Evolutionary conservation across 2,888 invertebrate species (phyloP).

Genomic region (Macropis europaea): DNA sequence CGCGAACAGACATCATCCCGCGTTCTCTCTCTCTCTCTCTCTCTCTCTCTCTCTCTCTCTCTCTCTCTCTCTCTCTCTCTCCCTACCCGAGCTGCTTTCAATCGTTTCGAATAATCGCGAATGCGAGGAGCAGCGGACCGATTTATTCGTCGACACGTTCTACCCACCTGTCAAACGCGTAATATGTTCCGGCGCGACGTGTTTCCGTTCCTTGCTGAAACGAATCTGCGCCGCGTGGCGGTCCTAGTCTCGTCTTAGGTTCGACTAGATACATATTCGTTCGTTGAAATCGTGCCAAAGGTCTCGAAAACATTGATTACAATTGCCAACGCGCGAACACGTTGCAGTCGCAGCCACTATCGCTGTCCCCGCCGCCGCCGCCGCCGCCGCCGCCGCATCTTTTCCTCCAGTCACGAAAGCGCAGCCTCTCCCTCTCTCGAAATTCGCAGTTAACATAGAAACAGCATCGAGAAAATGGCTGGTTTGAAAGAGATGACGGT

Average conservation of each 20-base stretch:
- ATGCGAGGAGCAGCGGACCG: too few relatives aligned
- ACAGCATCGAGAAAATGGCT: too few relatives aligned
- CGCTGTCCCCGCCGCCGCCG: too few relatives aligned
- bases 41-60: too few relatives aligned
- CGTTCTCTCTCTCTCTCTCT: too few relatives aligned
- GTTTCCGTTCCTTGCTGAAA: slow-evolving; percentile 32
- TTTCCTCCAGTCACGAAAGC: neutral
- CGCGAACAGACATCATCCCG: neutral
- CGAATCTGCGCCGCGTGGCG: slow-evolving; percentile 37
- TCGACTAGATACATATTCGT: slow-evolving; percentile 33
- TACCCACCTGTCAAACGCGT: slow-evolving; percentile 19
- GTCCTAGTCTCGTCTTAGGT: slow-evolving; percentile 14
- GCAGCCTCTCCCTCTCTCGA: neutral
- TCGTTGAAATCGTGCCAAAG: slow-evolving; percentile 62
- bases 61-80: too few relatives aligned
- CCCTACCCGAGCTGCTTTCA: too few relatives aligned
- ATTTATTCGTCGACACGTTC: too few relatives aligned
- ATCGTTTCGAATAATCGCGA: too few relatives aligned
- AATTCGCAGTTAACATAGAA: too few relatives aligned
- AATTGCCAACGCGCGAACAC: slow-evolving; percentile 5
- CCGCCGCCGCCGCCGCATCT: neutral
- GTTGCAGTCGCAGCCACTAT: neutral
- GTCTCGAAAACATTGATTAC: slow-evolving; percentile 39
- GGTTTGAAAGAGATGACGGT: too few relatives aligned
- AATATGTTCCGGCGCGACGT: slow-evolving; percentile 34